Percentiles rank a stretch among this genome's conserved stretches.
Conservation (phyloP, 1,140 invertebrate species). For the Drosophila tropicalis region DNA sequence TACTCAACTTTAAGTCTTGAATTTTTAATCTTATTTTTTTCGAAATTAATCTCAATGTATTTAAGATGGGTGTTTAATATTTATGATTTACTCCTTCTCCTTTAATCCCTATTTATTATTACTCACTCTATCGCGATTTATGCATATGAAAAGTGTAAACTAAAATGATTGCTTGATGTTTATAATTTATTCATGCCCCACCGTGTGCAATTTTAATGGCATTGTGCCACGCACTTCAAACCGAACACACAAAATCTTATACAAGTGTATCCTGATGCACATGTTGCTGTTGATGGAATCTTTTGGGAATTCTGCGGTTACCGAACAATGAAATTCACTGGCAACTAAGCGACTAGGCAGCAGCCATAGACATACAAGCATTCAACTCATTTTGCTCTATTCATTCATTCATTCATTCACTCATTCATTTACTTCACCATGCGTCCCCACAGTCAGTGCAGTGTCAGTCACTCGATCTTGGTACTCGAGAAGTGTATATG, state of each 20-base stretch:
- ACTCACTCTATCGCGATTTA: neutral
- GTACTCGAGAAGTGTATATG: neutral
- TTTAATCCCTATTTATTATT: neutral
- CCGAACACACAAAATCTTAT: neutral
- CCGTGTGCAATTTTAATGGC: constrained; percentile 12
- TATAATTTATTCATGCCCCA: constrained; percentile 12
- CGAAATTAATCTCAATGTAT: too few species aligned
- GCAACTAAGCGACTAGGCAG: neutral
- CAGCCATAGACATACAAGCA: neutral
- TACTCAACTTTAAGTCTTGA: too few species aligned
- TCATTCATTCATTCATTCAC: constrained; percentile 2
- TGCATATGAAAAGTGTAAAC: constrained; percentile 6
- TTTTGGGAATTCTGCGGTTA: constrained; percentile 13
- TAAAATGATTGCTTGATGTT: constrained; percentile 6
- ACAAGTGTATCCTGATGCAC: neutral
- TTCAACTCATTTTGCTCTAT: constrained; percentile 5
- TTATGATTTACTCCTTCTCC: neutral
- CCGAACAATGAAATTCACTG: constrained; percentile 7
- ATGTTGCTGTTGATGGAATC: constrained; percentile 4
- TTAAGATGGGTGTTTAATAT: too few species aligned
- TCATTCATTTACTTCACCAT: neutral
- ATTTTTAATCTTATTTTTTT: too few species aligned
- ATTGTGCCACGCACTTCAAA: neutral
- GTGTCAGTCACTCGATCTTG: constrained; percentile 16
- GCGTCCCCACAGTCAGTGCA: too few species aligned